Base-by-base conservation (phyloP, 2,113 vertebrate genomes). In the Indicator maculatus region DNA sequence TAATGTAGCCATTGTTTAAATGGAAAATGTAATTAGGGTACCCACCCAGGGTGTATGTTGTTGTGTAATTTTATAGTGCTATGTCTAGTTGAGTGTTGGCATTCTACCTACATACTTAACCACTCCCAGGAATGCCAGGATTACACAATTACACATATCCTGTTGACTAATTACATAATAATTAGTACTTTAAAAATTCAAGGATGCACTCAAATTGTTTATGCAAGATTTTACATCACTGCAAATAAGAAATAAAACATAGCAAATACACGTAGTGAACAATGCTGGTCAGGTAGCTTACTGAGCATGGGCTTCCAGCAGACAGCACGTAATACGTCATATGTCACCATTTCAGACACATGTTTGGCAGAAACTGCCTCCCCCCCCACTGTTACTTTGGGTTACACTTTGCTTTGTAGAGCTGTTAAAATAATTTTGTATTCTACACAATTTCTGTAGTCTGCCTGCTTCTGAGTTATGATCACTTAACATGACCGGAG, bases 91-190 rank as follows among this genome's bases (percentile, higher is more conserved):
- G 92, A 95, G 84, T 86, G 85, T 76, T 98, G 98, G 98, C 96
- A 27, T 79, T 84, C 81, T 93, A 93, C 90, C 91, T 96, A 60
- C 2, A 3, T 72, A 96, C 91, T 96, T 91, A 91, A 96, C 96
- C 97, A 94, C 89, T 89, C 95, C 86, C 93, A 96, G 75, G 93
- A 96, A 94, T 84, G 80, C 88, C 92, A 79, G 88, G 95, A 92
- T 97, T 97, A 93, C 96, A 93, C 93, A 97, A 96, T 95, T 96
- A 90, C 93, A 97, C 80, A 95, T 86, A 97, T 97, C 94, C 96
- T 96, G 91, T 90, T 95, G 91, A 93, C 96, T 97, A 96, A 96
- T 97, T 98, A 96, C 39, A 86, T 96, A 98, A 97, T 97, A 91
- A 95, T 92, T 93, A 89, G 67, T 94, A 93, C 89, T 96, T 94